Evolutionary conservation across 1,140 invertebrate species (phyloP).

Genomic region (Cyrtorhinus lividipennis): DNA sequence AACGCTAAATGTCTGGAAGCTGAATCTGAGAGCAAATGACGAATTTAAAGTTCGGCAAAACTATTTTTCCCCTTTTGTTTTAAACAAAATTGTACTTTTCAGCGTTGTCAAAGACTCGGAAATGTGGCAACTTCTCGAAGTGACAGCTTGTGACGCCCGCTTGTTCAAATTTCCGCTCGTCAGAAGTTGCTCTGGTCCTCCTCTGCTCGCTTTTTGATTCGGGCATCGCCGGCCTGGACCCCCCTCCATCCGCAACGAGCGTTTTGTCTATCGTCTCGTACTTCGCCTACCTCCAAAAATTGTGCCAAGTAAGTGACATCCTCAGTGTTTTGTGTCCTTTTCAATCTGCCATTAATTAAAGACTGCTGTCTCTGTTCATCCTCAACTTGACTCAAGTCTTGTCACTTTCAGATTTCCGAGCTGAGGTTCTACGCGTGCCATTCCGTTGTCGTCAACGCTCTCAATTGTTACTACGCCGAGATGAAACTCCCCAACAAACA

Average conservation of each 20-base stretch:
- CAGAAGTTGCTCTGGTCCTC: slow-evolving; percentile 53
- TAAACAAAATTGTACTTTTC: too few relatives aligned
- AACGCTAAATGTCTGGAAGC: too few relatives aligned
- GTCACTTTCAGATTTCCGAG: slow-evolving; percentile 49
- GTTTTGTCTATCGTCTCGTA: slow-evolving; percentile 35
- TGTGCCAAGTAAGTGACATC: slow-evolving; percentile 47
- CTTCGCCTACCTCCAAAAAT: slow-evolving; percentile 34
- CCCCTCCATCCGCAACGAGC: slow-evolving; percentile 29
- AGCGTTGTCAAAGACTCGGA: slow-evolving; percentile 28
- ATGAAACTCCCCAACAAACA: slow-evolving; percentile 52
- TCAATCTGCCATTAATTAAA: too few relatives aligned
- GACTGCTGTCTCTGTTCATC: too few relatives aligned
- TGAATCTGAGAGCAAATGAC: too few relatives aligned
- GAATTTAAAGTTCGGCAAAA: too few relatives aligned
- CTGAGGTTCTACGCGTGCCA: slow-evolving; percentile 43
- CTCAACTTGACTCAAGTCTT: too few relatives aligned
- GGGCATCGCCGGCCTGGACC: slow-evolving; percentile 24
- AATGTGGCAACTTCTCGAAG: slow-evolving; percentile 49
- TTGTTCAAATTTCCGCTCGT: slow-evolving; percentile 46
- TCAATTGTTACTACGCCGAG: slow-evolving; percentile 53
- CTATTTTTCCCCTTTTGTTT: too few relatives aligned
- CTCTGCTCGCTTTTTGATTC: slow-evolving; percentile 48
- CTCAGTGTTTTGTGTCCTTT: too few relatives aligned
- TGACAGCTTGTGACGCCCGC: slow-evolving; percentile 51
- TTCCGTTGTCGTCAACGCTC: slow-evolving; percentile 40